Conservation (phyloP, 2,113 vertebrate genomes). For the Thalassarche chlororhynchos region DNA sequence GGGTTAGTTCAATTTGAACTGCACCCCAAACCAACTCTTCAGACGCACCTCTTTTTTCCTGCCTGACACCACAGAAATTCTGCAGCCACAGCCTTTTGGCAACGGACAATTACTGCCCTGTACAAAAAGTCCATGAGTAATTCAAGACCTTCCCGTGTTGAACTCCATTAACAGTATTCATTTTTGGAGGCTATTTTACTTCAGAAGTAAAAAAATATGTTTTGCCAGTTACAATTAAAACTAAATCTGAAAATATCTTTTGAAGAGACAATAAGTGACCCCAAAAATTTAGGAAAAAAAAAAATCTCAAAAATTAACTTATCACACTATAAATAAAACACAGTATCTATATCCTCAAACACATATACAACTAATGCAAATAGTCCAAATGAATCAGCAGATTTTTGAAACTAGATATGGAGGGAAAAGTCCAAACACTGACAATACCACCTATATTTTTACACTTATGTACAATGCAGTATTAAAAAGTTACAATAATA, state of each 20-base stretch:
- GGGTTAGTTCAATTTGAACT: not conserved
- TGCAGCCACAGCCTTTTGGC: not conserved
- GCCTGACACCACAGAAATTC: not conserved
- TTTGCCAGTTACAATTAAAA: not conserved
- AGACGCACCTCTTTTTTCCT: not conserved
- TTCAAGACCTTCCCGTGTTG: rapidly evolving
- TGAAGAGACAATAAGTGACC: not conserved
- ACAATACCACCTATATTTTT: not conserved
- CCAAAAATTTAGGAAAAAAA: not conserved
- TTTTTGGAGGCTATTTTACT: not conserved
- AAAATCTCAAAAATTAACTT: not conserved
- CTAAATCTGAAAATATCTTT: not conserved
- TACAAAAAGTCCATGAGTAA: not conserved
- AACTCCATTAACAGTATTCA: not conserved
- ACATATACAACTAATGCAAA: not conserved
- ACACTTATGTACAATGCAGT: not conserved
- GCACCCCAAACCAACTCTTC: not conserved
- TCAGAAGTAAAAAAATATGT: not conserved
- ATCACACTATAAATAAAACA: not conserved
- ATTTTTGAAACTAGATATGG: not conserved
- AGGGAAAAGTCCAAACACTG: not conserved
- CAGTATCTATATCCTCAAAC: not conserved
- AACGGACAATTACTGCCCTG: not conserved
- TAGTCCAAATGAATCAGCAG: not conserved
- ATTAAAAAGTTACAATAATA: not conserved